A percentile compares a stretch with the other conserved stretches of the same genome.
Evolutionary conservation across 1,140 invertebrate genomes (phyloP).

Genomic region (Lineus longissimus): DNA sequence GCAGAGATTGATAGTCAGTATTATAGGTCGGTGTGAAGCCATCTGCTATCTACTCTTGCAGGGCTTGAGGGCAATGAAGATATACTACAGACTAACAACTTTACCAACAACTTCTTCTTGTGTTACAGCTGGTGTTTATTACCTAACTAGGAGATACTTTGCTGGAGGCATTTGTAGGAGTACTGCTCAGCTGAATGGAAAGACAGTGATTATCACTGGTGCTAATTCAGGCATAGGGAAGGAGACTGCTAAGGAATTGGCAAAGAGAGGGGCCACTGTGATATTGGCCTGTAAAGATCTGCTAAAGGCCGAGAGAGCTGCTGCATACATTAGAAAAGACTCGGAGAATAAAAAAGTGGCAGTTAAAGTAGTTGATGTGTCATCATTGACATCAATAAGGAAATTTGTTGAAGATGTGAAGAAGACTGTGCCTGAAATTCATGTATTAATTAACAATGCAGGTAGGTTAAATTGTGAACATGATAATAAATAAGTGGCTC

Average conservation of each 20-base stretch:
- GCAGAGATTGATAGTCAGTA: too few relatives aligned
- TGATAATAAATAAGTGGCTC: too few relatives aligned
- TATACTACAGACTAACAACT: too few relatives aligned
- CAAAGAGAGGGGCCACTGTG: conserved; percentile 67
- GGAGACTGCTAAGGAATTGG: conserved; percentile 66
- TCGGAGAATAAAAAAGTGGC: conserved; percentile 71
- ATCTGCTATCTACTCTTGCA: too few relatives aligned
- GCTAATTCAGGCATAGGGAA: conserved; percentile 82
- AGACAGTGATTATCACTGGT: conserved; percentile 78
- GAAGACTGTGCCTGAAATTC: conserved; percentile 49
- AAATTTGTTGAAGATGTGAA: conserved; percentile 66
- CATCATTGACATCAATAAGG: conserved; percentile 68
- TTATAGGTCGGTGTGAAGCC: too few relatives aligned
- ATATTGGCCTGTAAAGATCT: conserved; percentile 80
- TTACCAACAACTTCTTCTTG: too few relatives aligned
- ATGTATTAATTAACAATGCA: conserved; percentile 81
- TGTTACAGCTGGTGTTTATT: too few relatives aligned
- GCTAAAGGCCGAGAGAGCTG: conserved; percentile 67
- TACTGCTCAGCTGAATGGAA: conserved; percentile 58
- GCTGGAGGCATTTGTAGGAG: conserved; percentile 22
- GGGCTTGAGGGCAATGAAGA: too few relatives aligned
- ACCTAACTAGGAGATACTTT: conserved; percentile 8
- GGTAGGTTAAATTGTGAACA: conserved; percentile 27
- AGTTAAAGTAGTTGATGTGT: conserved; percentile 68
- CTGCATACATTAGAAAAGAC: conserved; percentile 72